Evolutionary conservation across 2,888 invertebrate genomes (phyloP), one percentile per base, ranked within the genome.

Genomic region (Philonicus albiceps): DNA sequence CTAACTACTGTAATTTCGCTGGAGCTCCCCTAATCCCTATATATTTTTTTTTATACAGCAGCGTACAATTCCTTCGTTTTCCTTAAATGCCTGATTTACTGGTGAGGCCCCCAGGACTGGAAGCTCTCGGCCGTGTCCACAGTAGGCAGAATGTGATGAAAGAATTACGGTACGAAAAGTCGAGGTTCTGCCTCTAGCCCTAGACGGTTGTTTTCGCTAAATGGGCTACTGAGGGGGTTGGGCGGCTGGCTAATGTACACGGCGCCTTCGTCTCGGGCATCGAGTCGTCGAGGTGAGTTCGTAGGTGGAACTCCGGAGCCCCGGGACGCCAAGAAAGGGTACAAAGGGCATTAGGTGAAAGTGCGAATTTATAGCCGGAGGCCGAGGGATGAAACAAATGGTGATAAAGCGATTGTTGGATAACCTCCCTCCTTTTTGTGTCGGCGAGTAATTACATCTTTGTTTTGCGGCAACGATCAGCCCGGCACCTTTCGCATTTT

Each of bases 391-490:
- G 81, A 87, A 87, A 87, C 86, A 88, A 88, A 88, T 88, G 88
- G 88, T 88, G 87, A 88, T 88, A 88, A 88, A 88, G 88, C 86
- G 87, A 86, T 88, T 88, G 87, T 86, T 86, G 87, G 87, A 88
- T 88, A 86, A 86, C 87, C 87, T 86, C 80, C 72, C 86, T 85
- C 78, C 81, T 87, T 86, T 87, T 87, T 87, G 84, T 84, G 84
- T 84, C 84, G 84, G 73, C 73, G 73, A 87, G 86, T 87, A 87
- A 87, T 87, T 87, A 87, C 87, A 84, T 87, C 87, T 87, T 87
- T 87, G 87, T 86, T 87, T 87, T 86, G 81, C 75, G 64, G 87
- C 37, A 43, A 73, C 43, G 73, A 84, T 27, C 27, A 72, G 27
- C 72, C 72, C 72, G 37, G 22, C 30, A 19, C 43, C 43, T 30